Conservation (phyloP, 2,888 invertebrate species). For the Trissolcus japonicus region DNA sequence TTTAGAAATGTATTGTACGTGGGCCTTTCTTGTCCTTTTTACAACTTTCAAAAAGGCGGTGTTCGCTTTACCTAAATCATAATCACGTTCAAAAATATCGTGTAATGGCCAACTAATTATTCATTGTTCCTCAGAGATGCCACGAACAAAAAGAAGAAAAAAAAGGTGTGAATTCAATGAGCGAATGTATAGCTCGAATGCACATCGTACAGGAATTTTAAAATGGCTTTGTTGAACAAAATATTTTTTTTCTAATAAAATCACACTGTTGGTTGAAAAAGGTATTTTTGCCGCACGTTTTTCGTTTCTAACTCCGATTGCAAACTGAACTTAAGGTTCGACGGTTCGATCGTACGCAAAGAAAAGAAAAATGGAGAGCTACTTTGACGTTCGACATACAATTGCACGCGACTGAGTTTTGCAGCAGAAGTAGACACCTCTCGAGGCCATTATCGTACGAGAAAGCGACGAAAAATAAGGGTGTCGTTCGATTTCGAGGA, state of each 20-base stretch:
- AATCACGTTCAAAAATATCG: slow-evolving; percentile 1
- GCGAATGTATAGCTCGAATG: neutral
- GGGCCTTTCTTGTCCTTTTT: neutral
- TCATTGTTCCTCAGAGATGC: neutral
- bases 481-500: slow-evolving; percentile 64
- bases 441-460: slow-evolving; percentile 63
- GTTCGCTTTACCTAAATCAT: slow-evolving; percentile 3
- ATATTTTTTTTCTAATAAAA: slow-evolving; percentile 44
- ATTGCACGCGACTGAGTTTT: slow-evolving; percentile 59
- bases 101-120: neutral
- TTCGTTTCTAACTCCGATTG: slow-evolving; percentile 50
- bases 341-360: slow-evolving; percentile 58
- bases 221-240: slow-evolving; percentile 18
- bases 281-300: slow-evolving; percentile 51
- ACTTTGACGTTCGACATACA: slow-evolving; percentile 60
- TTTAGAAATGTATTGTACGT: slow-evolving; percentile 20
- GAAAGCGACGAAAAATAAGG: slow-evolving; percentile 67
- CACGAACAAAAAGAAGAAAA: neutral
- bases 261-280: slow-evolving; percentile 32
- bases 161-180: neutral
- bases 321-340: slow-evolving; percentile 57
- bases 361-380: slow-evolving; percentile 59
- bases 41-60: slow-evolving; percentile 4
- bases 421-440: slow-evolving; percentile 61
- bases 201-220: neutral